A percentile compares a stretch with the other conserved stretches of the same genome.
These are phyloP conservation scores for Chinchilla lanigera DNA, from an alignment of 2,113 vertebrate genomes.

Conservation along the genomic window DNA sequence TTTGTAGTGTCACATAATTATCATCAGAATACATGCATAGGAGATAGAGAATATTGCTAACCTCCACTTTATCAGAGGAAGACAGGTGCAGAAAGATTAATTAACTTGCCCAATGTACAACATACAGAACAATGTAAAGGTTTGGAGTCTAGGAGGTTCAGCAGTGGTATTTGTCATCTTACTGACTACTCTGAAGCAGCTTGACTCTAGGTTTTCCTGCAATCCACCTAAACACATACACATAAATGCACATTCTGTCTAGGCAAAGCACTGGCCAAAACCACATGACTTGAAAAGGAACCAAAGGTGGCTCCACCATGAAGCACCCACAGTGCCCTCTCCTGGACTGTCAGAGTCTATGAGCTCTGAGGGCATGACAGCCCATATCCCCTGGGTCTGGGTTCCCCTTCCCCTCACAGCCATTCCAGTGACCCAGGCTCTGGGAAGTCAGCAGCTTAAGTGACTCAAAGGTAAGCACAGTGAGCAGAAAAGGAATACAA, in stretches of 20 bases:
- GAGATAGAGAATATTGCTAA: not conserved
- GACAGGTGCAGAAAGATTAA: not conserved
- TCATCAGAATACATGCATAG: not conserved
- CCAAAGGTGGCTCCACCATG: not conserved
- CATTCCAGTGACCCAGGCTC: not conserved
- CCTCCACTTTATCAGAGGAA: not conserved
- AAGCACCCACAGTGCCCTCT: not conserved
- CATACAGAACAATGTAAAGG: not conserved
- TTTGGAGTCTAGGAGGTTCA: not conserved
- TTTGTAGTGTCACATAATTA: not conserved
- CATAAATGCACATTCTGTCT: rapidly evolving
- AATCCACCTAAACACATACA: not conserved
- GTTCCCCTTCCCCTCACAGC: not conserved
- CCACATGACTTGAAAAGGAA: not conserved
- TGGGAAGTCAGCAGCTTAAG: not conserved
- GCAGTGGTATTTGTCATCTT: not conserved
- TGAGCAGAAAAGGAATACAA: rapidly evolving
- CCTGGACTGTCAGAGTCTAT: not conserved
- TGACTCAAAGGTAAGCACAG: too few species aligned
- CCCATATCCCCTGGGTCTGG: not conserved
- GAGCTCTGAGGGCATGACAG: rapidly evolving
- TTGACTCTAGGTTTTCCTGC: not conserved
- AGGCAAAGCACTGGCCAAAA: not conserved
- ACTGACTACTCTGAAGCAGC: not conserved
- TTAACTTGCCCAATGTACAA: not conserved